A percentile compares a stretch with the other conserved stretches of the same genome.
Conservation (phyloP, 2,888 invertebrate genomes). For the Phrixothrix hirtus region DNA sequence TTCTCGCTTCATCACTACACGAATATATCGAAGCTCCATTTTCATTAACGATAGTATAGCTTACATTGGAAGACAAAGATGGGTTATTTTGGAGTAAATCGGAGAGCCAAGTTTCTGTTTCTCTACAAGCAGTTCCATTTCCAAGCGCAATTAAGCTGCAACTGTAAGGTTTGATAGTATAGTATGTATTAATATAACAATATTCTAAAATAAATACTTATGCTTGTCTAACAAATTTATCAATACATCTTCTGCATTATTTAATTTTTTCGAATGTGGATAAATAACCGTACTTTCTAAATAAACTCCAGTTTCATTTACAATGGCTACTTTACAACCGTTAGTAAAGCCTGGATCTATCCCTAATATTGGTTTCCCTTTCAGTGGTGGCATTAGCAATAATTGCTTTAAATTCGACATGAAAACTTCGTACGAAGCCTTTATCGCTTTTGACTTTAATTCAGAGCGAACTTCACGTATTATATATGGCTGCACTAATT, state of each 20-base stretch:
- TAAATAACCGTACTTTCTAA: slow-evolving; percentile 71
- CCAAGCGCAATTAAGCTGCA: slow-evolving; percentile 85
- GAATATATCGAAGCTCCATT: slow-evolving; percentile 93
- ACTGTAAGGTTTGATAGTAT: slow-evolving; percentile 55
- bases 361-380: slow-evolving; percentile 78
- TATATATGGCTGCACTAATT: slow-evolving; percentile 67
- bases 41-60: slow-evolving; percentile 85
- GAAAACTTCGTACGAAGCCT: slow-evolving; percentile 84
- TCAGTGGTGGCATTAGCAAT: slow-evolving; percentile 77
- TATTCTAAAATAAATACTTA: slow-evolving; percentile 52
- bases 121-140: slow-evolving; percentile 87
- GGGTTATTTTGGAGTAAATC: slow-evolving; percentile 61
- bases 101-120: slow-evolving; percentile 78
- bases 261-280: slow-evolving; percentile 60
- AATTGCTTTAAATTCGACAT: slow-evolving; percentile 82
- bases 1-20: slow-evolving; percentile 79
- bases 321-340: slow-evolving; percentile 87
- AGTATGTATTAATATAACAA: not conserved
- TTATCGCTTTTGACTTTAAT: slow-evolving; percentile 75
- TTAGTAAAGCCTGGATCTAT: slow-evolving; percentile 89
- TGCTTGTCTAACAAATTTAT: slow-evolving; percentile 62
- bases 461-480: slow-evolving; percentile 72
- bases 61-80: slow-evolving; percentile 64
- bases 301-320: slow-evolving; percentile 72
- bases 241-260: slow-evolving; percentile 57